Evolutionary conservation across 2,888 invertebrate genomes (phyloP), one percentile per base, ranked within the genome.

Genomic region (Eupithecia inturbata): DNA sequence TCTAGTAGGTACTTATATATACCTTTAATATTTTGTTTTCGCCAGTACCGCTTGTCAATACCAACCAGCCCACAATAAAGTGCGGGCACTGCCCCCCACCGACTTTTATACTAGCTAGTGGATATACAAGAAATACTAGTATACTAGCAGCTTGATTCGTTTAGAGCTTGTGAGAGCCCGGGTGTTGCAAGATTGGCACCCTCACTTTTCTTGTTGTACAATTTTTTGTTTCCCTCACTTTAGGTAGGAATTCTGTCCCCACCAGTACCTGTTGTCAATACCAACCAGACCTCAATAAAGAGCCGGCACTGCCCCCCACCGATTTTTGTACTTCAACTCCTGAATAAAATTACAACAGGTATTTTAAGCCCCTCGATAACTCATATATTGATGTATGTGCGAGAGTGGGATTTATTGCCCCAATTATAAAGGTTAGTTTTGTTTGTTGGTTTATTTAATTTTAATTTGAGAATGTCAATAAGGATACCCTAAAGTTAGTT

Each of bases 281-380:
- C 71, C 22, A n/a, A 31, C 9, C 14, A 82, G 78, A 81, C 80
- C 73, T 73, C 86, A 85, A 91, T 92, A 91, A 92, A 92, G 83
- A 86, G 91, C 45, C 76, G 80, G 26, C 57, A 57, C 80, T 81
- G 62, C 91, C 93, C 94, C 94, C 94, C 83, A 92, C 91, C 86
- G 94, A 86, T 91, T 93, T 93, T 93, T 93, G 93, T 93, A 91
- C 74, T 76, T 60, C 91, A 88, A 86, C 88, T 87, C 85, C 89
- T 86, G 92, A 90, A 93, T 93, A 93, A 93, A 90, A 92, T 93
- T 92, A 92, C 91, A 91, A 86, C 85, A n/a, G 31, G 28, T 71
- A 76, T 73, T 67, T 68, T 72, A 68, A n/a, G n/a, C 62, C 71
- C 85, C 86, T 89, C 88, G 89, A 92, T 93, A 92, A 92, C 88